phyloP scores from a whole-genome alignment of 2,888 invertebrate genomes.

The Ptilodon capucinus region DNA sequence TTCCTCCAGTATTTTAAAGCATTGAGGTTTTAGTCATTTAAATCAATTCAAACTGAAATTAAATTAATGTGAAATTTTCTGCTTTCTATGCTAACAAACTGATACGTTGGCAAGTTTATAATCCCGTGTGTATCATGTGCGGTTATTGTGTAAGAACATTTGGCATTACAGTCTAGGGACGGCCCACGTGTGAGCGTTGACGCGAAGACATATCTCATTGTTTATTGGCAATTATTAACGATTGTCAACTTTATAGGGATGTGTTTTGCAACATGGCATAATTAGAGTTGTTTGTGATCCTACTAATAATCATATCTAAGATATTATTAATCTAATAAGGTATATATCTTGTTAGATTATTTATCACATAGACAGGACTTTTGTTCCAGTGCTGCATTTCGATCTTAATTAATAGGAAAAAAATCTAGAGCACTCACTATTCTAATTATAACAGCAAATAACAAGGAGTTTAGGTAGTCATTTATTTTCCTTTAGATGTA shows the following conservation, averaged over 20 bases:
- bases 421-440: no score
- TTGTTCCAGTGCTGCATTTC: no score
- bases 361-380: no score
- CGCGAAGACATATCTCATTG: slow-evolving; percentile 47
- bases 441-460: no score
- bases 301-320: no score
- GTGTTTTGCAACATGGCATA: slow-evolving; percentile 31
- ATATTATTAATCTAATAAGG: no score
- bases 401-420: no score
- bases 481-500: no score
- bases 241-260: slow-evolving; percentile 36
- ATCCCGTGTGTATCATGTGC: slow-evolving; percentile 11
- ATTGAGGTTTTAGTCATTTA: neutral
- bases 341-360: no score
- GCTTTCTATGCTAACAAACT: neutral
- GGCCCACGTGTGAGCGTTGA: slow-evolving; percentile 53
- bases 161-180: slow-evolving; percentile 36
- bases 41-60: no score
- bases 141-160: slow-evolving; percentile 41
- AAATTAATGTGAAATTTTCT: neutral
- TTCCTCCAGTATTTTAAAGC: neutral
- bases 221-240: slow-evolving; percentile 47
- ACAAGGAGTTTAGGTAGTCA: no score
- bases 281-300: slow-evolving; percentile 11
- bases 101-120: slow-evolving; percentile 1